Evolutionary conservation across 2,888 invertebrate genomes (phyloP).

Genomic region (Cancer borealis): DNA sequence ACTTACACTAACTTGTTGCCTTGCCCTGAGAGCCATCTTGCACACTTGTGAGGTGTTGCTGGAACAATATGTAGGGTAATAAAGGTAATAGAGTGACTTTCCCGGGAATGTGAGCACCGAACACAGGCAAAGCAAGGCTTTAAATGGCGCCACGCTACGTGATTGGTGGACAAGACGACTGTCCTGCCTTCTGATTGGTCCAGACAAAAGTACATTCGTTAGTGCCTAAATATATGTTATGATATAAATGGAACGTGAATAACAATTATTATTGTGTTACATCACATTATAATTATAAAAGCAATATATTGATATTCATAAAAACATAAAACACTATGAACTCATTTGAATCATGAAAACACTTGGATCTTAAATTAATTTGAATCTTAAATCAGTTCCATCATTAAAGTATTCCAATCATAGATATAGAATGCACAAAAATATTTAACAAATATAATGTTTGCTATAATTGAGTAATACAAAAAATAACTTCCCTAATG

Average conservation of each 20-base stretch:
- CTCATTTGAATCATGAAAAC: no score
- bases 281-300: no score
- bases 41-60: neutral
- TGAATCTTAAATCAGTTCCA: no score
- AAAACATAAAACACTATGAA: no score
- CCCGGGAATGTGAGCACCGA: neutral
- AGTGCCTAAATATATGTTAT: neutral
- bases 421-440: no score
- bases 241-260: neutral
- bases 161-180: neutral
- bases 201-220: neutral
- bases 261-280: neutral
- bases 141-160: constrained; percentile 1
- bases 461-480: no score
- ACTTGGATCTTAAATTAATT: no score
- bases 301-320: no score
- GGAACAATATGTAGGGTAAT: neutral
- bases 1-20: constrained; percentile 18
- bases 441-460: neutral
- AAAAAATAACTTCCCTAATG: neutral
- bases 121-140: neutral
- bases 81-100: neutral
- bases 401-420: no score
- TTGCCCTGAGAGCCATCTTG: constrained; percentile 43
- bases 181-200: neutral